phyloP scores from a whole-genome alignment of 64 coral and sea anemone genomes.

The Pachyseris speciosa region DNA sequence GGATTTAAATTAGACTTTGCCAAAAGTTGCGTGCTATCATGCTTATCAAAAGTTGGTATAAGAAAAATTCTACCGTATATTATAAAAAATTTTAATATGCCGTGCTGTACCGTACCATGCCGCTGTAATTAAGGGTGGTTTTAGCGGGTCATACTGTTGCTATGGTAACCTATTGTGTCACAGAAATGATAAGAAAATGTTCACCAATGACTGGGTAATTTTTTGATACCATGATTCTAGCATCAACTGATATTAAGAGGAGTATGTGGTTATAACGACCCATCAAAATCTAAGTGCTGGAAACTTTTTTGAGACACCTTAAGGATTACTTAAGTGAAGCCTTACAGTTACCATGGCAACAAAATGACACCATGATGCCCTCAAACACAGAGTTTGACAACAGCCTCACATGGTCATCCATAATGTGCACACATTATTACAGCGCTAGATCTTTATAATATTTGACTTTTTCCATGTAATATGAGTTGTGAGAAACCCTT shows the following conservation, averaged over 20 bases:
- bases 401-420: background rate
- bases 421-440: background rate
- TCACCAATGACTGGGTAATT: background rate
- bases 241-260: background rate
- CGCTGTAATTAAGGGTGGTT: no score
- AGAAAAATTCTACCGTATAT: no score
- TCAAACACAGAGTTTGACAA: background rate
- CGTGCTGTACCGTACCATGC: no score
- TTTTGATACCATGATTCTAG: constrained; percentile 7
- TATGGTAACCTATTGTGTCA: no score
- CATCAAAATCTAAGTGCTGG: constrained; percentile 9
- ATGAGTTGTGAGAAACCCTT: background rate
- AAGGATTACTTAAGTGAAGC: background rate
- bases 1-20: no score
- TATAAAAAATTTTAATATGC: no score
- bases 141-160: no score
- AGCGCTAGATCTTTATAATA: background rate
- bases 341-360: background rate
- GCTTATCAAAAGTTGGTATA: no score
- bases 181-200: background rate
- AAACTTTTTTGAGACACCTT: constrained; percentile 1
- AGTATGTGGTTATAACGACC: background rate
- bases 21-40: no score
- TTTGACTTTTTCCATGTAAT: no score
- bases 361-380: background rate